These are phyloP conservation scores for Lithobates sylvaticus DNA, from an alignment of 2,797 vertebrate species.

Conservation along the genomic window DNA sequence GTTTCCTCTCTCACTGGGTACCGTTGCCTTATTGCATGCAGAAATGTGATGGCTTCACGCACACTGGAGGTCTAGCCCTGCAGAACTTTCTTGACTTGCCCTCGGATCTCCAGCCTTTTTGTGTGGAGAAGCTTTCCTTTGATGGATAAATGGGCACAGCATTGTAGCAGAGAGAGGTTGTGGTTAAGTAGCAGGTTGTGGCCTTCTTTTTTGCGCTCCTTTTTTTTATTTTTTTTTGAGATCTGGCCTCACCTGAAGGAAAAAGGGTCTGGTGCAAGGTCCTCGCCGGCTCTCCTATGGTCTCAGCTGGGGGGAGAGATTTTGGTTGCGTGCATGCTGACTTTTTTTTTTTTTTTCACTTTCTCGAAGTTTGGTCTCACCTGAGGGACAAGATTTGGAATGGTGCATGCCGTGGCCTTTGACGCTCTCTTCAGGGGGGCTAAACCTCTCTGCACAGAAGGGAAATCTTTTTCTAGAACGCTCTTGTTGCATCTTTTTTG, in stretches of 20 bases:
- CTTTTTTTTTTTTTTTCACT: neutral
- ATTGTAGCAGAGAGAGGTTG: no score
- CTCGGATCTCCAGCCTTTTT: no score
- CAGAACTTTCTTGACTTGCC: no score
- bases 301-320: no score
- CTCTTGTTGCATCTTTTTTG: slow-evolving; percentile 14
- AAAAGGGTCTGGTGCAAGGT: neutral
- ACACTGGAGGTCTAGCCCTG: no score
- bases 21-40: no score
- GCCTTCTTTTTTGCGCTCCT: neutral
- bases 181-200: neutral
- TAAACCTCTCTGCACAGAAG: slow-evolving; percentile 15
- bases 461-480: slow-evolving; percentile 3
- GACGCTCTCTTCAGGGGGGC: slow-evolving; percentile 2
- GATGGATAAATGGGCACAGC: no score
- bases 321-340: neutral
- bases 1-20: no score
- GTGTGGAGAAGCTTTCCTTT: no score
- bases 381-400: neutral
- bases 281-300: neutral
- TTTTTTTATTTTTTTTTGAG: neutral
- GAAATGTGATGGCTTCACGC: no score
- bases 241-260: neutral
- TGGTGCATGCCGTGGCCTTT: neutral
- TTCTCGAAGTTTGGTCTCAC: no score